Evolutionary conservation across 2,888 invertebrate species (phyloP), one percentile per base, ranked within the genome.

Genomic region (Agriopis marginaria): DNA sequence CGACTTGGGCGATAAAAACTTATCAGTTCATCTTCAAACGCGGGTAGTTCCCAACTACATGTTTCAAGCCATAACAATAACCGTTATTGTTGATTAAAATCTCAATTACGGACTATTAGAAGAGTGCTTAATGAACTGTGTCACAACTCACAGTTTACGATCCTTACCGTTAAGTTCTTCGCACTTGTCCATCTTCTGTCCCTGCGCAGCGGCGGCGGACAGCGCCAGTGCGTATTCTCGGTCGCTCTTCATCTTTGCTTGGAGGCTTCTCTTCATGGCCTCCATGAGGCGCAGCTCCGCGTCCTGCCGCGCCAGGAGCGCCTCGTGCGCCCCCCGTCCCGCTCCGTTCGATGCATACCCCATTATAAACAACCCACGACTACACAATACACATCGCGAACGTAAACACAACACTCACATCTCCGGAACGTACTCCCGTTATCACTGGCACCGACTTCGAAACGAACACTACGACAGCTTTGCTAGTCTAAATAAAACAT

Each of bases 231-330:
- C 97, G 89, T 99, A 99, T 84, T 99, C 98, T 77, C 97, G 95
- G 89, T 99, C 99, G 84, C 97, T 97, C 91, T 98, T 98, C 87
- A 98, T 97, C 93, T 98, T 97, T 77, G 97, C 96, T 77, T 96
- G 95, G 68, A 99, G 95, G 82, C 98, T 98, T 73, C 98, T 95
- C 84, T 97, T 97, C 96, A 99, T 98, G 75, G 97, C 97, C 86
- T 99, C 99, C 95, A 99, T 95, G 59, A 99, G 96, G 77, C 98
- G 96, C 69, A 99, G 95, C 92, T 99, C 99, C 23, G 98, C 98
- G 88, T 99, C 99, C 91, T 99, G 98, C 66, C 99, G 96, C 72
- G 96, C 96, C 79, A 99, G 95, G 79, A 99, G 95, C 75, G 98
- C 98, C 92, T 98, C 98, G 89, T 99, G 99, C 83, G 98, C 98